A percentile compares a stretch with the other conserved stretches of the same genome.
phyloP scores from a whole-genome alignment of 2,113 vertebrate genomes.

The Myrmophylax atrothorax region DNA sequence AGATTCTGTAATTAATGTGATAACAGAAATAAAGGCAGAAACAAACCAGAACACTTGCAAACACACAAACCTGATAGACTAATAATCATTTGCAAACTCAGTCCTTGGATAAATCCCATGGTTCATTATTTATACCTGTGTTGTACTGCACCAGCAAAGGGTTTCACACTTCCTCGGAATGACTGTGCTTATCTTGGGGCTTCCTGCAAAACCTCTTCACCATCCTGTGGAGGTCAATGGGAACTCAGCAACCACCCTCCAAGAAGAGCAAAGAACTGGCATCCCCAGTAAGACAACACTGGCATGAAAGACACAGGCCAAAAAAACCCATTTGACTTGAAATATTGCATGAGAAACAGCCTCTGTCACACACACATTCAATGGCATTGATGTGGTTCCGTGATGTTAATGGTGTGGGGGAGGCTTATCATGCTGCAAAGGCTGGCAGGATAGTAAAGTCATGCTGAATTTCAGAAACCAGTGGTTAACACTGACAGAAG shows the following conservation, averaged over 20 bases:
- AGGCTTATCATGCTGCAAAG: background rate
- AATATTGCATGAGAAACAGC: background rate
- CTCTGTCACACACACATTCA: background rate
- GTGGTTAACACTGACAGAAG: background rate
- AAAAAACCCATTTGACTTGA: background rate
- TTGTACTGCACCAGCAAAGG: background rate
- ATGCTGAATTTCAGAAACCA: background rate
- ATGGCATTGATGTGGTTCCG: background rate
- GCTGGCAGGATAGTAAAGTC: background rate
- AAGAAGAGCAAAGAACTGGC: background rate
- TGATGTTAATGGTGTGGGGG: fast-evolving
- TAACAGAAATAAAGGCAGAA: background rate
- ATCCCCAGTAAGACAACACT: fast-evolving
- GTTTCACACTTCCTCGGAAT: background rate
- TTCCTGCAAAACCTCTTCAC: background rate
- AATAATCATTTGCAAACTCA: background rate
- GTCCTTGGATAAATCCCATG: background rate
- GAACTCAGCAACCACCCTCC: background rate
- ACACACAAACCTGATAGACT: background rate
- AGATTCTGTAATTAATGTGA: background rate
- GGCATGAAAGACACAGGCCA: background rate
- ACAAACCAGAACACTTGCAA: background rate
- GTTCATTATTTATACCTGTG: background rate
- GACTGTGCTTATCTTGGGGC: background rate
- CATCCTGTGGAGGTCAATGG: background rate